A percentile compares a stretch with the other conserved stretches of the same genome.
These are phyloP conservation scores for Eupithecia inturbata DNA, from an alignment of 2,888 invertebrate species.

Conservation along the genomic window DNA sequence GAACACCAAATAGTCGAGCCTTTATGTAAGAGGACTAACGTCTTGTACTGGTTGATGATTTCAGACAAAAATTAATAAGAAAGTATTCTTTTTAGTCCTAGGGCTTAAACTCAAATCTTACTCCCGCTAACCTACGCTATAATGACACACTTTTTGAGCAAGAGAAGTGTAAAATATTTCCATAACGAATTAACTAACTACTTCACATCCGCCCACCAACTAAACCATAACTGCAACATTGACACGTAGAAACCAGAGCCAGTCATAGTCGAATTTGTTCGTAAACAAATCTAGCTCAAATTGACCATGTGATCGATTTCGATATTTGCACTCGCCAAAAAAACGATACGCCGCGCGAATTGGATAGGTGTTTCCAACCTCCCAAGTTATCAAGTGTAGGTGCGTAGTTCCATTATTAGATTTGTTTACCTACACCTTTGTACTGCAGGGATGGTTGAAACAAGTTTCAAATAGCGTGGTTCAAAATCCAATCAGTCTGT, in stretches of 20 bases:
- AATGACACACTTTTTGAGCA: no score
- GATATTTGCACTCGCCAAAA: slow-evolving; percentile 31
- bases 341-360: slow-evolving; percentile 6
- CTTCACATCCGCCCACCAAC: neutral
- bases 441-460: neutral
- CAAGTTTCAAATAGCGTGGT: neutral
- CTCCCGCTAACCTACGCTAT: no score
- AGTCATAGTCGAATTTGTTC: slow-evolving; percentile 19
- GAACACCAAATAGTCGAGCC: no score
- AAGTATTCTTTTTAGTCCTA: no score
- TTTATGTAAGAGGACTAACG: no score
- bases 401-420: neutral
- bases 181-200: neutral
- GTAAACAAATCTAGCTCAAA: slow-evolving; percentile 36
- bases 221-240: neutral
- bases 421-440: no score
- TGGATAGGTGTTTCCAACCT: slow-evolving; percentile 21
- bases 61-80: no score
- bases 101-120: no score
- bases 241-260: neutral
- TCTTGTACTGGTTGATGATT: no score
- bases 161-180: no score
- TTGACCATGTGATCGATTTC: slow-evolving; percentile 36
- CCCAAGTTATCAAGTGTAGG: neutral
- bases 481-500: no score